Conservation (phyloP, 2,888 invertebrate species). For the Chalcis sispes region DNA sequence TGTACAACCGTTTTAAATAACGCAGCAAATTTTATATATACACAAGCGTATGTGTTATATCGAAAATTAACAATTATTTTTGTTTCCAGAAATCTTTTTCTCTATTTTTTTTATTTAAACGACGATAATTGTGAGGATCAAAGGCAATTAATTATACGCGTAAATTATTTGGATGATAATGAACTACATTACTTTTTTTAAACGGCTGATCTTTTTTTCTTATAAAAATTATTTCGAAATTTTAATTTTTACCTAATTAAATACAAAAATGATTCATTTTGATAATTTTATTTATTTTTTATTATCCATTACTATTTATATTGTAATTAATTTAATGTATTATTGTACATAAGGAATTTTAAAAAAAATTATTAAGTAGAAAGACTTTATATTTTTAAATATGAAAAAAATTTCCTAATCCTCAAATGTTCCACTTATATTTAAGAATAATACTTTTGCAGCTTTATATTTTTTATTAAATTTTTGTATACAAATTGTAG, state of each 20-base stretch:
- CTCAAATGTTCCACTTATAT: no score
- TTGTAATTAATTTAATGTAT: not conserved
- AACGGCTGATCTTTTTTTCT: conserved; percentile 11
- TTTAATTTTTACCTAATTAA: conserved; percentile 26
- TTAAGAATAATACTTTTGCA: no score
- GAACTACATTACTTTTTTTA: conserved; percentile 37
- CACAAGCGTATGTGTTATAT: not conserved
- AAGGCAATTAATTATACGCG: conserved; percentile 22
- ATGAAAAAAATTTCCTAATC: no score
- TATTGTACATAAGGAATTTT: no score
- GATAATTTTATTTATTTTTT: not conserved
- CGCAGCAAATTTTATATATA: conserved; percentile 33
- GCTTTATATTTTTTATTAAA: no score
- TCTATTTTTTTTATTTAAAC: conserved; percentile 22
- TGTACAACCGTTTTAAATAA: conserved; percentile 33
- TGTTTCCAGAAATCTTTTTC: conserved; percentile 20
- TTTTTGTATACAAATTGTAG: no score
- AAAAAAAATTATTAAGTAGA: not conserved
- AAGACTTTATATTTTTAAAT: not conserved
- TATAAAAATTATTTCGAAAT: conserved; percentile 8
- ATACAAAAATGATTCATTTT: conserved; percentile 28
- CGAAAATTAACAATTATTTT: conserved; percentile 26
- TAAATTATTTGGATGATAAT: conserved; percentile 33
- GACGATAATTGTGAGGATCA: conserved; percentile 32
- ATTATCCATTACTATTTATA: not conserved